Conservation (phyloP, 2,888 invertebrate genomes). For the Drosophila affinis region DNA sequence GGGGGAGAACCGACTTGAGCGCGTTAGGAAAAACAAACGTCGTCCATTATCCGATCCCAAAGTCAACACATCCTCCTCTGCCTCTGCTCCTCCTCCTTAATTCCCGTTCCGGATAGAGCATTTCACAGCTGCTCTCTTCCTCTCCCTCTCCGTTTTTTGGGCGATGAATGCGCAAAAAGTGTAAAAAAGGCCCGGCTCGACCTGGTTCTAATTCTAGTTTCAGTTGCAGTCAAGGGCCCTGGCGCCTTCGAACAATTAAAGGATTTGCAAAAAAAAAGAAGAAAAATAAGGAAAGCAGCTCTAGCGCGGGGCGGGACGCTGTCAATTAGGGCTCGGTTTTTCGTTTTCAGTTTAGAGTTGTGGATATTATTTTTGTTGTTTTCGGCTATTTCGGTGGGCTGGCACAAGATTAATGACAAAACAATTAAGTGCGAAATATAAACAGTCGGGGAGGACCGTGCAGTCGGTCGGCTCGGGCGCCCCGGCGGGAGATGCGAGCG, state of each 20-base stretch:
- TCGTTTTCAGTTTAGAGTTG: conserved; percentile 24
- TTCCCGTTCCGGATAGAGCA: conserved; percentile 3
- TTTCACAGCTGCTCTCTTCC: conserved; percentile 67
- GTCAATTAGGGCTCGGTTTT: conserved; percentile 57
- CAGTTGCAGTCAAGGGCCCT: conserved; percentile 25
- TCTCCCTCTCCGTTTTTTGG: not conserved
- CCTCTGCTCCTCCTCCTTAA: conserved; percentile 5
- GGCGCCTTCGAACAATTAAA: conserved; percentile 72
- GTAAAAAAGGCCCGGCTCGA: conserved; percentile 9
- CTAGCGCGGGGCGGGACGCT: conserved; percentile 44
- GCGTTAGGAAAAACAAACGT: conserved; percentile 15
- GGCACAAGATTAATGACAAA: conserved; percentile 80
- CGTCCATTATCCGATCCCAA: conserved; percentile 3
- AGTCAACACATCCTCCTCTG: conserved; percentile 23
- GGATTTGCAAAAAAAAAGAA: conserved; percentile 63
- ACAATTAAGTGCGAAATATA: conserved; percentile 82
- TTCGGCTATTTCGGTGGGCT: conserved; percentile 24
- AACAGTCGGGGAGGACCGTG: conserved; percentile 60
- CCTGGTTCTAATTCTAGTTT: conserved; percentile 38
- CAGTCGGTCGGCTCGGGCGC: conserved; percentile 50
- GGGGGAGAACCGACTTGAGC: not conserved
- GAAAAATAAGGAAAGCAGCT: not conserved
- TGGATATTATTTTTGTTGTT: conserved; percentile 3
- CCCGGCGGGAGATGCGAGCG: conserved; percentile 56
- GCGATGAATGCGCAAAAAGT: conserved; percentile 59